These are phyloP conservation scores for Pelodiscus sinensis DNA, from an alignment of 2,113 vertebrate genomes.

Conservation along the genomic window DNA sequence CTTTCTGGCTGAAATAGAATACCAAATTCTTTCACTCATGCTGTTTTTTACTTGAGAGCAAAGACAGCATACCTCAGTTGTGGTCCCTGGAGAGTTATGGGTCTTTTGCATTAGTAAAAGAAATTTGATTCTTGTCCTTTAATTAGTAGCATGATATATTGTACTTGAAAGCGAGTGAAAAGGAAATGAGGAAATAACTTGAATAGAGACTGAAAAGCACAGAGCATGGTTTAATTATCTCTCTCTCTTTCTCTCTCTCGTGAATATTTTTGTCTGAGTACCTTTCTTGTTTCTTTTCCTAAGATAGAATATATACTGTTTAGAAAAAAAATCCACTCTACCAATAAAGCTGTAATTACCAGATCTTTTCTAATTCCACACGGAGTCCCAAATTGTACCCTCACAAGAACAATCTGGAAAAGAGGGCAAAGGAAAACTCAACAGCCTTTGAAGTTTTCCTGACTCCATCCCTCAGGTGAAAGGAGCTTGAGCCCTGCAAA, in stretches of 20 bases:
- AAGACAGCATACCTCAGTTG: neutral
- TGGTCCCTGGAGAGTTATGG: neutral
- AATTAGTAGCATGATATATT: neutral
- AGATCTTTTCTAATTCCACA: neutral
- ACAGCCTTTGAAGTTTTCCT: neutral
- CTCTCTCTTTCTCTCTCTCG: neutral
- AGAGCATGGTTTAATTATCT: neutral
- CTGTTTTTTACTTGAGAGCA: neutral
- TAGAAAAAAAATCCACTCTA: accelerated
- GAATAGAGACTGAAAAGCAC: accelerated
- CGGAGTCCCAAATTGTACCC: neutral
- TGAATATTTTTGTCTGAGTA: neutral
- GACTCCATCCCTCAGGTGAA: neutral
- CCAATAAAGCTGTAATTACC: neutral
- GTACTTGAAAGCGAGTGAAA: neutral
- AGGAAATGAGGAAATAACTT: neutral
- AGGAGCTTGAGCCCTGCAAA: neutral
- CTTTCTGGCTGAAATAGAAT: neutral
- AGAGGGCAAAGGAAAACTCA: neutral
- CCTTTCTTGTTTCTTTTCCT: neutral
- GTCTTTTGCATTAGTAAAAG: neutral
- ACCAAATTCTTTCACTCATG: neutral
- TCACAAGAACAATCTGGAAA: neutral
- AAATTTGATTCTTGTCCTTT: neutral
- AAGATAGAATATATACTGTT: neutral